Base-by-base conservation (phyloP, 1,140 invertebrate species). In the Cotesia vestalis region DNA sequence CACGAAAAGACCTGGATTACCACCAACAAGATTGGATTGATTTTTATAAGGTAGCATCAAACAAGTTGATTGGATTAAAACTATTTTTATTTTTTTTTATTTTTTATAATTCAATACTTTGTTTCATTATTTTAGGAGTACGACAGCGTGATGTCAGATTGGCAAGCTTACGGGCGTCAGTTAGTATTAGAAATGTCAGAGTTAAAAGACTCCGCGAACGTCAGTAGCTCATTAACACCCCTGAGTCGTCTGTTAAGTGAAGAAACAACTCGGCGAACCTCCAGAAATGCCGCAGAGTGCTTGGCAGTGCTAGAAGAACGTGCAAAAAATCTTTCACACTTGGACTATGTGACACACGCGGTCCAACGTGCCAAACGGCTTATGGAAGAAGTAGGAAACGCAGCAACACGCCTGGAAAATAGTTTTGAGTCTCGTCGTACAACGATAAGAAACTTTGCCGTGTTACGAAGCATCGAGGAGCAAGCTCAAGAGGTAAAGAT, bases 11-110 rank as follows among this genome's bases (percentile, higher is more conserved):
- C 86, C 84, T 63, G 87, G 89, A 73, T 73, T 89, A 91, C 82
- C 88, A 91, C 76, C 90, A 91, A 74, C 74, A 86, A 60, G 88
- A 89, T 79, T 91, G 90, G 90, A 87, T 91, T 63, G 88, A 90
- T 75, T 91, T 91, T 81, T 91, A 90, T 81, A 88, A 89, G 84
- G 86, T 87, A 81, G 81, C 55, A 17, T 17, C 55, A 61, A 52
- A 67, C 1, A 27, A 27, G 27, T 27, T 27, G 27, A 27, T 27
- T 11, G 12, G 6, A 66, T 66, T 11, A 9, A 40, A 2, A 27
- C 3, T 27, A 27, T 27, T 27, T 27, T 3, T 27, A 27, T 27
- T 27, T 27, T 27, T 27, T 2, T 27, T 0, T 27, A 3, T 52
- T 52, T 8, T 52, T 4, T 52, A n/a, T 52, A n/a, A n/a, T 52